These are phyloP conservation scores for Pheosia tremula DNA, from an alignment of 2,888 invertebrate genomes.

Conservation along the genomic window DNA sequence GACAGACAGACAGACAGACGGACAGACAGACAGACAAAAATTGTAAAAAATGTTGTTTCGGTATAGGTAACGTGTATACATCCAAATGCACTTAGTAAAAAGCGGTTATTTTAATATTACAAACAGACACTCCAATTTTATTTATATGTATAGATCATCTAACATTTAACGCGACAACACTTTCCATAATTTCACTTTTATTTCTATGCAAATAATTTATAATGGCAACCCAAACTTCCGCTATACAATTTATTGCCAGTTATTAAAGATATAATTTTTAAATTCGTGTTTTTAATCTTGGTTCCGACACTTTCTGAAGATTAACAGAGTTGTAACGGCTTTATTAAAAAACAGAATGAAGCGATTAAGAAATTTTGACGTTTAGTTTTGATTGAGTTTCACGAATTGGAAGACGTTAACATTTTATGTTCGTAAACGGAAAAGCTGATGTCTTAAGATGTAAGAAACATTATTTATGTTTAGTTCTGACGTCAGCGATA, in stretches of 20 bases:
- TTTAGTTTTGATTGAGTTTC: constrained; percentile 1
- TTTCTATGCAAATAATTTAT: constrained; percentile 6
- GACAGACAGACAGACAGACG: too few species aligned
- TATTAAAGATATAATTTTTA: background rate
- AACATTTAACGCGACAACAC: background rate
- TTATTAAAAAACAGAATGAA: constrained; percentile 5
- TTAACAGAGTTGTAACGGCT: background rate
- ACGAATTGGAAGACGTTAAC: background rate
- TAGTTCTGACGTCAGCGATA: too few species aligned
- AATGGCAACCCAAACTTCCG: constrained; percentile 4
- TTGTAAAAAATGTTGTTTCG: too few species aligned
- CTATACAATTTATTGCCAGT: constrained; percentile 3
- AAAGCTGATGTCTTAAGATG: too few species aligned
- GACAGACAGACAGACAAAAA: too few species aligned
- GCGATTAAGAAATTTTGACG: background rate
- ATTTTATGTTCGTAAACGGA: too few species aligned
- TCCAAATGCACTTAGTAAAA: too few species aligned
- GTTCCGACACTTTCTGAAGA: background rate
- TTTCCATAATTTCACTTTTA: constrained; percentile 9
- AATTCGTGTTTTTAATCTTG: constrained; percentile 1
- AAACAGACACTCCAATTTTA: too few species aligned
- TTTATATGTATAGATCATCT: too few species aligned
- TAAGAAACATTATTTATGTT: too few species aligned
- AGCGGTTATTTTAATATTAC: too few species aligned
- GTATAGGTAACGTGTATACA: too few species aligned